Evolutionary conservation across 1,140 invertebrate genomes (phyloP).

Genomic region (Spodoptera litura): DNA sequence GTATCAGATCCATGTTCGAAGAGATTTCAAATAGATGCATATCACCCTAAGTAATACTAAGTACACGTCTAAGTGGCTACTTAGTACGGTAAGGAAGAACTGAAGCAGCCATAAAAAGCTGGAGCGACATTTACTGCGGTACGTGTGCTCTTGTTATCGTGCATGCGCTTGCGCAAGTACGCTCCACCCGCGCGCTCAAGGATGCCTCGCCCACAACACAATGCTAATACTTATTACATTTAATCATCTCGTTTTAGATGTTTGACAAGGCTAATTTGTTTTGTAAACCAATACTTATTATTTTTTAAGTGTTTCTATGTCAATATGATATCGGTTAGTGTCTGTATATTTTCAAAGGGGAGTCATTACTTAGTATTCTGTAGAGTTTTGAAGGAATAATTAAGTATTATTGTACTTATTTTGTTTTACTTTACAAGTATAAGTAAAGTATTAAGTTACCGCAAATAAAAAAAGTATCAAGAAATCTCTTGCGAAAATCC

Average conservation of each 20-base stretch:
- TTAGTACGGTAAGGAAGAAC: slow-evolving; percentile 15
- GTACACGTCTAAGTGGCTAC: background rate
- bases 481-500: no score
- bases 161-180: slow-evolving; percentile 8
- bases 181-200: slow-evolving; percentile 28
- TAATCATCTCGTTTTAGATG: slow-evolving; percentile 30
- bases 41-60: slow-evolving; percentile 10
- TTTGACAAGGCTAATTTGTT: slow-evolving; percentile 39
- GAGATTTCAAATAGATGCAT: slow-evolving; percentile 11
- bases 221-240: slow-evolving; percentile 35
- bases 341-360: no score
- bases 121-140: slow-evolving; percentile 19
- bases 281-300: slow-evolving; percentile 8
- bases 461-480: no score
- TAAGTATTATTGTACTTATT: no score
- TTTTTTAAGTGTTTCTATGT: no score
- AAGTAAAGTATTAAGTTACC: no score
- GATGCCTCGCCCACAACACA: slow-evolving; percentile 29
- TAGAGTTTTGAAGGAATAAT: no score
- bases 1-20: background rate
- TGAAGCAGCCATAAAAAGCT: slow-evolving; percentile 28
- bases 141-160: slow-evolving; percentile 41
- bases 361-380: no score
- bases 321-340: no score
- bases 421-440: no score